Evolutionary conservation across 2,113 vertebrate species (phyloP).

Genomic region (Callionymus lyra): DNA sequence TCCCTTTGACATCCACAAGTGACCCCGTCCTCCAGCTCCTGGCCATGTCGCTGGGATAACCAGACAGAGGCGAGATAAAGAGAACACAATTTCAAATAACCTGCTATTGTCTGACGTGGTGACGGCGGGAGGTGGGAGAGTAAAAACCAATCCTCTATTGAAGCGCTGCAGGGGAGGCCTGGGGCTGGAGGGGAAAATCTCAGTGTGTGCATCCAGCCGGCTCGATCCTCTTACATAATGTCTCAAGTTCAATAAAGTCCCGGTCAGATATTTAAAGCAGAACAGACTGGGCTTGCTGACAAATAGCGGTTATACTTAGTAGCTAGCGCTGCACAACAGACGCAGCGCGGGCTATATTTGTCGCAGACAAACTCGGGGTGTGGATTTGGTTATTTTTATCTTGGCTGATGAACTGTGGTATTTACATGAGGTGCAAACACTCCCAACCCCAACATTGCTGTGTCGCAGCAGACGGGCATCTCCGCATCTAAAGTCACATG

Average conservation of each 20-base stretch:
- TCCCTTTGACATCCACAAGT: conserved; percentile 49
- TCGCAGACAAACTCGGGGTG: conserved; percentile 58
- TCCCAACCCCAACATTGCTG: not conserved
- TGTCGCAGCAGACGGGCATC: too few species aligned
- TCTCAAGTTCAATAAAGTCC: conserved; percentile 65
- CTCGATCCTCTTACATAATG: conserved; percentile 72
- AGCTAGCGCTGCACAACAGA: conserved; percentile 66
- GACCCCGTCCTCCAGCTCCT: conserved; percentile 28
- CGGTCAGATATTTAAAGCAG: conserved; percentile 61
- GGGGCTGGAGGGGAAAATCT: conserved; percentile 33
- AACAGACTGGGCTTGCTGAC: conserved; percentile 62
- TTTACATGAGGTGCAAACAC: conserved; percentile 32
- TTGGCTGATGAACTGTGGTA: conserved; percentile 43
- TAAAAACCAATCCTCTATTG: conserved; percentile 10
- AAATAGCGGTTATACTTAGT: conserved; percentile 74
- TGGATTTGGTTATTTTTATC: conserved; percentile 71
- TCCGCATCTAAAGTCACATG: too few species aligned
- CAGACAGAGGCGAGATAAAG: conserved; percentile 17
- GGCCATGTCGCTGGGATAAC: conserved; percentile 11
- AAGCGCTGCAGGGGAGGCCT: conserved; percentile 35
- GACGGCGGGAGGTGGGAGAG: conserved; percentile 12
- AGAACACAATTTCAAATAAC: conserved; percentile 14
- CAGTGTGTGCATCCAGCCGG: conserved; percentile 40
- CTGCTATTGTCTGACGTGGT: conserved; percentile 19
- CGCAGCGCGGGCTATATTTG: conserved; percentile 61